These are phyloP conservation scores for Melipona bicolor DNA, from an alignment of 2,888 invertebrate genomes.

Conservation along the genomic window DNA sequence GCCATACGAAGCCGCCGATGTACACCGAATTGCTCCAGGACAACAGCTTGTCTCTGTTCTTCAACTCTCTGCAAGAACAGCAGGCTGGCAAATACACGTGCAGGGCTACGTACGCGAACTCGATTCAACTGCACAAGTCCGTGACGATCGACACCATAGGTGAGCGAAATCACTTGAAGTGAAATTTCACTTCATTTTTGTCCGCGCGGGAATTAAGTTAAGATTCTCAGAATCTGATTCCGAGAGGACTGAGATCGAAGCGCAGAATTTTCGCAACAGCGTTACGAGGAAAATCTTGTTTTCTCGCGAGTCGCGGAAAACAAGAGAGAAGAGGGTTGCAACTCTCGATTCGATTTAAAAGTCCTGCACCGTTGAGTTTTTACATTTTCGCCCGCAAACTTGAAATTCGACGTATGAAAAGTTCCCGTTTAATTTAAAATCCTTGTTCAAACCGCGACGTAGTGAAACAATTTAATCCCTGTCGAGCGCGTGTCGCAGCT, in stretches of 20 bases:
- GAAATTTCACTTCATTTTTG: too few species aligned
- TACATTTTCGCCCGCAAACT: neutral
- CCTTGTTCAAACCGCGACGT: neutral
- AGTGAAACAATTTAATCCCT: neutral
- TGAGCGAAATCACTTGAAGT: constrained; percentile 82
- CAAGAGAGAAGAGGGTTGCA: too few species aligned
- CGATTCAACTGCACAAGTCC: constrained; percentile 87
- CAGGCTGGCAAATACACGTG: constrained; percentile 94
- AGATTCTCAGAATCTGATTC: too few species aligned
- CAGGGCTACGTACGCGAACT: constrained; percentile 91
- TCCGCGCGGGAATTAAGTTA: too few species aligned
- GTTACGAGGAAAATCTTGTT: too few species aligned
- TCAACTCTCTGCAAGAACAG: constrained; percentile 89
- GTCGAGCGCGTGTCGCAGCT: neutral
- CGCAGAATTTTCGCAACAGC: too few species aligned
- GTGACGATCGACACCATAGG: constrained; percentile 91
- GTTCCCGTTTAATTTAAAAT: neutral
- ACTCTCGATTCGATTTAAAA: neutral
- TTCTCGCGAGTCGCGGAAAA: too few species aligned
- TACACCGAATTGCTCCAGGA: constrained; percentile 88
- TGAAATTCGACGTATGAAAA: neutral
- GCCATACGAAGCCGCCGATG: constrained; percentile 85
- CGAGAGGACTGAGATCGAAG: too few species aligned
- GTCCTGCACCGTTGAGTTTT: neutral
- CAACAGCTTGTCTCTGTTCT: constrained; percentile 90